Percentiles rank a stretch among this genome's conserved stretches.
These are phyloP conservation scores for Rotaria macrura DNA, from an alignment of 2,888 invertebrate genomes.

Conservation along the genomic window DNA sequence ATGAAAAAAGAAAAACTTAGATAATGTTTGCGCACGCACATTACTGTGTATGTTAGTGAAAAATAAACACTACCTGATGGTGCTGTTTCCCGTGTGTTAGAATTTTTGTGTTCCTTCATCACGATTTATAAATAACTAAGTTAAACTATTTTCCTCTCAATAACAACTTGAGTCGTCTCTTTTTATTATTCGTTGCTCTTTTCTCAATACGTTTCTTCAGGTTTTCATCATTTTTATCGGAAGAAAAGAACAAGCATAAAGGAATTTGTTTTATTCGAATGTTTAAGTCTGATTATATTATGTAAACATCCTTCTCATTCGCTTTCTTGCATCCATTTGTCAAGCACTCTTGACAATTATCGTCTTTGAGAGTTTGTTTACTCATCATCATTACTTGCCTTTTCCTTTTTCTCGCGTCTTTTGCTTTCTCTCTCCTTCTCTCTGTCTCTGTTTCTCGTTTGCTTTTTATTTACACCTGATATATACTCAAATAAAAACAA, in stretches of 20 bases:
- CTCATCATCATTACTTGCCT: not conserved
- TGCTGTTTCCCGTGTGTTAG: not conserved
- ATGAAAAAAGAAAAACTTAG: not conserved
- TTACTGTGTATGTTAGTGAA: not conserved
- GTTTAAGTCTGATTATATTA: not conserved
- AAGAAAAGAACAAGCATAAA: not conserved
- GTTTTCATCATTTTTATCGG: not conserved
- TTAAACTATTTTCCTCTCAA: not conserved
- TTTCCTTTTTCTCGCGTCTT: not conserved
- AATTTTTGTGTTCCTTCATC: not conserved
- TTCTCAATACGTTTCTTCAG: not conserved
- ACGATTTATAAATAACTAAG: slow-evolving; percentile 18
- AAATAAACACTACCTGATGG: slow-evolving; percentile 21
- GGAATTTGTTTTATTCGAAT: not conserved
- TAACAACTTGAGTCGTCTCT: not conserved
- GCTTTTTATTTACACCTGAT: not conserved
- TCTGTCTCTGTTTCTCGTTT: not conserved
- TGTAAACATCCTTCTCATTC: slow-evolving; percentile 4
- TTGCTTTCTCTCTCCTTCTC: too few species aligned
- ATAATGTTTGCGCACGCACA: not conserved
- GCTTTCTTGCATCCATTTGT: not conserved
- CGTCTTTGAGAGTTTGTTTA: not conserved
- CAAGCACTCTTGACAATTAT: not conserved
- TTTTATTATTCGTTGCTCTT: not conserved
- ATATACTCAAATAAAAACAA: not conserved